These are phyloP conservation scores for Drosophila elegans DNA, from an alignment of 1,140 invertebrate species.

Conservation along the genomic window DNA sequence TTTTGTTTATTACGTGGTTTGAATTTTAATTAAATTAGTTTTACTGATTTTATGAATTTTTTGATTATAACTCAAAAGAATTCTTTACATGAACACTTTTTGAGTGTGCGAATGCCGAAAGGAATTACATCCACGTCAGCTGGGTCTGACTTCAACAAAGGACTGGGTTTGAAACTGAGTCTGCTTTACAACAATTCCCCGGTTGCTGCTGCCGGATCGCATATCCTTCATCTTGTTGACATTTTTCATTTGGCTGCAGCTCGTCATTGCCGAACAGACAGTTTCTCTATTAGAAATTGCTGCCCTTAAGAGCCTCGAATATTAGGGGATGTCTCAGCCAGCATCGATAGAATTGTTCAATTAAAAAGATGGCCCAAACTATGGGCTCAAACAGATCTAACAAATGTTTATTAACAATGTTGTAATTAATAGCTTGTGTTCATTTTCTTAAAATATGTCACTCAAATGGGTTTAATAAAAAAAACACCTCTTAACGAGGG, in stretches of 20 bases:
- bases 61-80: neutral
- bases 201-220: constrained; percentile 9
- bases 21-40: neutral
- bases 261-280: constrained; percentile 14
- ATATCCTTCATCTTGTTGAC: constrained; percentile 31
- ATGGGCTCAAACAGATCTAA: too few relatives aligned
- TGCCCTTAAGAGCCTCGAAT: constrained; percentile 5
- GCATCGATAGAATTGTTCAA: constrained; percentile 9
- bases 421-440: too few relatives aligned
- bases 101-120: constrained; percentile 2
- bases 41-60: neutral
- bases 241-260: constrained; percentile 33
- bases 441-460: too few relatives aligned
- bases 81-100: neutral
- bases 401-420: too few relatives aligned
- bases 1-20: too few relatives aligned
- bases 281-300: constrained; percentile 7
- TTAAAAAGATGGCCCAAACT: constrained; percentile 3
- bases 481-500: too few relatives aligned
- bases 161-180: constrained; percentile 4
- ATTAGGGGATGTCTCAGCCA: constrained; percentile 8
- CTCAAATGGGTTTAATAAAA: too few relatives aligned
- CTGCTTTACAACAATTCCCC: too few relatives aligned
- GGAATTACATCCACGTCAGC: constrained; percentile 13
- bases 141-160: constrained; percentile 26